Conservation (phyloP, 35 echinoderm and acorn worm species). For the Acanthaster planci region DNA sequence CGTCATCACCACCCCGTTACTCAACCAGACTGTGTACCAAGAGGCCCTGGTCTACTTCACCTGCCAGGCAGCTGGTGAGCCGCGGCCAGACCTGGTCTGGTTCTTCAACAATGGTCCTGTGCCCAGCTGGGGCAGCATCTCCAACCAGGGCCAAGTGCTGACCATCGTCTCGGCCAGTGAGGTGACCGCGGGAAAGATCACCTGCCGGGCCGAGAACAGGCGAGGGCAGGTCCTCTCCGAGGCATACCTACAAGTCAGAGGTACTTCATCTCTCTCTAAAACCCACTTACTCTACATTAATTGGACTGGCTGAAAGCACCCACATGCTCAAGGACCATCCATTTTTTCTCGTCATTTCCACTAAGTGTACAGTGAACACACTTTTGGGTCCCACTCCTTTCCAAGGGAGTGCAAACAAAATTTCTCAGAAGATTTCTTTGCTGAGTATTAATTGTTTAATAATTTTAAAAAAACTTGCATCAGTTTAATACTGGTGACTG, state of each 20-base stretch:
- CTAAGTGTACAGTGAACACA: no score
- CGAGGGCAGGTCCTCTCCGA: slow-evolving; percentile 53
- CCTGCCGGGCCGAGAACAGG: slow-evolving; percentile 68
- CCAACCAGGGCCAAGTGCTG: slow-evolving; percentile 43
- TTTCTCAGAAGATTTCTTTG: no score
- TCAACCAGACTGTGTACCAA: slow-evolving; percentile 77
- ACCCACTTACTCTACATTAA: no score
- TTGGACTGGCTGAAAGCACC: no score
- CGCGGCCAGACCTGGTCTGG: slow-evolving; percentile 66
- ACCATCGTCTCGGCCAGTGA: slow-evolving; percentile 45
- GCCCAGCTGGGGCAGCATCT: slow-evolving; percentile 59
- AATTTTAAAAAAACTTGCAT: no score
- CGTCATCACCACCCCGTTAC: slow-evolving; percentile 41
- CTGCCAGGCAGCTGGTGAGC: slow-evolving; percentile 68
- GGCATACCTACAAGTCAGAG: slow-evolving; percentile 59
- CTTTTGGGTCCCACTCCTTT: no score
- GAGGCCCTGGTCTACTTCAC: slow-evolving; percentile 60
- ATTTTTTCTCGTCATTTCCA: no score
- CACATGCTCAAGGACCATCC: no score
- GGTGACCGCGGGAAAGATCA: slow-evolving; percentile 48
- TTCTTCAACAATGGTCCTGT: slow-evolving; percentile 69
- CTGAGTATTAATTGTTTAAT: no score
- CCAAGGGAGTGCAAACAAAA: no score
- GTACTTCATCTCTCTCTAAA: slow-evolving; percentile 22
- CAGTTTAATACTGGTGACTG: no score